Percentiles rank a stretch among this genome's conserved stretches.
Evolutionary conservation across 2,888 invertebrate genomes (phyloP).

Genomic region (Trachelus stipa): DNA sequence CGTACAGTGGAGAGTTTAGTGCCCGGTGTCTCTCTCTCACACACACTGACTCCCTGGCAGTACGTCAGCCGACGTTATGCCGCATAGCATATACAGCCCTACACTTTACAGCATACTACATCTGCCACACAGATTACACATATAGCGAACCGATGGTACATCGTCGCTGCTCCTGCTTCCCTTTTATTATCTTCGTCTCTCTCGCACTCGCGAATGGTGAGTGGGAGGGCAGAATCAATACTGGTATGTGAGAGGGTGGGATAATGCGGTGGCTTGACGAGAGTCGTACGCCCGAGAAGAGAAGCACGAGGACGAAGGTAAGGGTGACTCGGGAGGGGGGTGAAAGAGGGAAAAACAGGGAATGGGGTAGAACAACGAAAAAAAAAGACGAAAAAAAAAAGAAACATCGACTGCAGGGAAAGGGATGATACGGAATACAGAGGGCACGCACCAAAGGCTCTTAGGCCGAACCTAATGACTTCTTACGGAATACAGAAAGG

Average conservation of each 20-base stretch:
- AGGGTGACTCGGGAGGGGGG: constrained; percentile 13
- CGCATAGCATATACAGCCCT: no score
- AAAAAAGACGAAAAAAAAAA: no score
- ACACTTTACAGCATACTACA: no score
- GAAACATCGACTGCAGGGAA: background rate
- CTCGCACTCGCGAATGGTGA: constrained; percentile 26
- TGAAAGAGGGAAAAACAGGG: constrained; percentile 14
- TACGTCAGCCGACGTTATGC: no score
- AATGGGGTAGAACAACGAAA: background rate
- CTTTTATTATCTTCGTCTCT: constrained; percentile 1
- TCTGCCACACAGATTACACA: constrained; percentile 21
- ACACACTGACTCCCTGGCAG: no score
- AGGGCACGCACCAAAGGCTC: background rate
- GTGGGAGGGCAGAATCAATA: constrained; percentile 59
- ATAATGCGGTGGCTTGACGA: constrained; percentile 62
- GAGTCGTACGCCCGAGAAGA: constrained; percentile 45
- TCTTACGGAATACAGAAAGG: no score
- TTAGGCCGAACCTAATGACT: no score
- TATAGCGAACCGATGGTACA: constrained; percentile 20
- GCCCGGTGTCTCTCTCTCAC: constrained; percentile 15
- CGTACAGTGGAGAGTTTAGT: no score
- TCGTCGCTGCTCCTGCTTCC: constrained; percentile 29
- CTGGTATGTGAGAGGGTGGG: constrained; percentile 59
- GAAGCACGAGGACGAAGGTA: constrained; percentile 17
- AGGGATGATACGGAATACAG: background rate